These are phyloP conservation scores for Oreochromis mossambicus DNA, from an alignment of 2,797 vertebrate species.

Conservation along the genomic window DNA sequence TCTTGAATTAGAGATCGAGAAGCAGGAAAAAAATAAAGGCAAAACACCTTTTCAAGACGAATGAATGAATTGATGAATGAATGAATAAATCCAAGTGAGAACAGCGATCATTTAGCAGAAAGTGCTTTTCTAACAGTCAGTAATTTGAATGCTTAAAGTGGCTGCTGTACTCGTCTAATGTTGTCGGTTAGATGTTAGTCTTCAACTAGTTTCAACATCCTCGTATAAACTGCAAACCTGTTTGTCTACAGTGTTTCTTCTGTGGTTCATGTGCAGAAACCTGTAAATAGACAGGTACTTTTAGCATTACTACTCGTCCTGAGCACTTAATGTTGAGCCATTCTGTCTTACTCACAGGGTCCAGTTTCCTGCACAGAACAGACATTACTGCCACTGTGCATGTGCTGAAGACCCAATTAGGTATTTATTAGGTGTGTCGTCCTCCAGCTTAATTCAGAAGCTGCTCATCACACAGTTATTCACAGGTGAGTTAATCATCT, in stretches of 20 bases:
- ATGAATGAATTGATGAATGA: background rate
- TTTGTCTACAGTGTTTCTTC: background rate
- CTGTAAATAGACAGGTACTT: background rate
- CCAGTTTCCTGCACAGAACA: background rate
- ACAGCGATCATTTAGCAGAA: rapidly evolving
- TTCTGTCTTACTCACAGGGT: background rate
- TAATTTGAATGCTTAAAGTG: no score
- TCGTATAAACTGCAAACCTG: background rate
- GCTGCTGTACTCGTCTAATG: no score
- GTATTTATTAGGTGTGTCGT: background rate
- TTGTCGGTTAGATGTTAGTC: background rate
- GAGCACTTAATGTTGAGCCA: background rate
- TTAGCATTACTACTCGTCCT: background rate
- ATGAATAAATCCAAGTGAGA: background rate
- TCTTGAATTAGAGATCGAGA: background rate
- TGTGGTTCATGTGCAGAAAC: background rate
- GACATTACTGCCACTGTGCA: background rate
- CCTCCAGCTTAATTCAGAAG: background rate
- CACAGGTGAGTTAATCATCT: background rate
- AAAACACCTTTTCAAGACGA: background rate
- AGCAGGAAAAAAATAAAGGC: background rate
- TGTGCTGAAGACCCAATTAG: background rate
- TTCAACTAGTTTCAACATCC: background rate
- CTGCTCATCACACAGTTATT: background rate
- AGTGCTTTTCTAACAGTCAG: background rate